A percentile compares a stretch with the other conserved stretches of the same genome.
Conservation (phyloP, 2,888 invertebrate genomes). For the Trichogramma dendrolimi region DNA sequence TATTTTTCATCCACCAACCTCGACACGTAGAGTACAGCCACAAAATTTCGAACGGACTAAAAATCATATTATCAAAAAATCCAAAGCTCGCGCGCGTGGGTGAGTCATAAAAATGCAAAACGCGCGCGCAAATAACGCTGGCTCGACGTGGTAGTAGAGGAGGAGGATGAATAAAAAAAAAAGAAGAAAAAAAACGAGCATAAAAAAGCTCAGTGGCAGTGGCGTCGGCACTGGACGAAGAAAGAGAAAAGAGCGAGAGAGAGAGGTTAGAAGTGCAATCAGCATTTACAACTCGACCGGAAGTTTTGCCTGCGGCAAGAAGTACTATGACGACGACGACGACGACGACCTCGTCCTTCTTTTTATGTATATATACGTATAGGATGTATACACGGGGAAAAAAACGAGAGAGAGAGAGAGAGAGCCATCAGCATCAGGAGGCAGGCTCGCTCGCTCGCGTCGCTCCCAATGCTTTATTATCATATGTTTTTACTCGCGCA, state of each 20-base stretch:
- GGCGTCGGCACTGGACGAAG: not conserved
- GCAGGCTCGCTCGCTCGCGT: slow-evolving; percentile 23
- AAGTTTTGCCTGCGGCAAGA: slow-evolving; percentile 38
- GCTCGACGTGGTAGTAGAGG: too few species aligned
- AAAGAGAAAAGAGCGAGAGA: not conserved
- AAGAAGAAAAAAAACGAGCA: not conserved
- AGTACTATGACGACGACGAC: slow-evolving; percentile 14
- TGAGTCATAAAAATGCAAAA: too few species aligned
- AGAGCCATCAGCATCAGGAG: slow-evolving; percentile 33
- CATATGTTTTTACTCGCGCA: slow-evolving; percentile 44
- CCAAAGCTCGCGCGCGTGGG: too few species aligned
- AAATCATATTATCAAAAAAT: too few species aligned
- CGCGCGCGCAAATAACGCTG: too few species aligned
- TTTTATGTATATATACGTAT: too few species aligned
- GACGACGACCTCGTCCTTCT: slow-evolving; percentile 6
- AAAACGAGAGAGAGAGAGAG: slow-evolving; percentile 13
- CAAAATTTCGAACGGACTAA: too few species aligned
- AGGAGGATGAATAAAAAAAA: not conserved
- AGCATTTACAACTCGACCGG: slow-evolving; percentile 44
- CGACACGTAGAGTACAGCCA: too few species aligned
- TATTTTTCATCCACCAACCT: too few species aligned
- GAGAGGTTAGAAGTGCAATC: slow-evolving; percentile 42
- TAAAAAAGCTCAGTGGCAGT: too few species aligned
- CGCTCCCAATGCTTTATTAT: slow-evolving; percentile 41
- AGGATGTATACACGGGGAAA: not conserved